A percentile compares a stretch with the other conserved stretches of the same genome.
phyloP scores from a whole-genome alignment of 2,888 invertebrate species.

The Phortica okadai region DNA sequence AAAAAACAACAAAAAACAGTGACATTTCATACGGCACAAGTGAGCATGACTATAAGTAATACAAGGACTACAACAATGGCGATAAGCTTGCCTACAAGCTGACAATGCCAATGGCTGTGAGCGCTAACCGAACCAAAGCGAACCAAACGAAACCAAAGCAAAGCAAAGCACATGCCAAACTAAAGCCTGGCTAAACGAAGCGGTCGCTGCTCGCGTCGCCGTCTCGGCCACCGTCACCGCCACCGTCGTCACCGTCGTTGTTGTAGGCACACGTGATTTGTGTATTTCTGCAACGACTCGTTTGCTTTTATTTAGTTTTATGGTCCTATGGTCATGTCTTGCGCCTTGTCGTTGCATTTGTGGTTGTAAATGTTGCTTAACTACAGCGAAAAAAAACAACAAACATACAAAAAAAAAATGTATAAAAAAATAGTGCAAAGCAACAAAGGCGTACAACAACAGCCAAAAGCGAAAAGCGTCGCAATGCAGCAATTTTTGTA shows the following conservation, averaged over 20 bases:
- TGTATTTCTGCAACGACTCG: conserved; percentile 48
- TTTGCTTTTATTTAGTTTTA: conserved; percentile 35
- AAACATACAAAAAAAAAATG: conserved; percentile 4
- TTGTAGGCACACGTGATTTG: conserved; percentile 52
- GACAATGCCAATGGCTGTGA: not conserved
- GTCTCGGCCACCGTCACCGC: not conserved
- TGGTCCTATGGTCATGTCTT: not conserved
- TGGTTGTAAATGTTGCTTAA: not conserved
- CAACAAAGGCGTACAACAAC: conserved; percentile 46
- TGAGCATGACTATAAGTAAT: conserved; percentile 14
- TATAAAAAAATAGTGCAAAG: not conserved
- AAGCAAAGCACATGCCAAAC: not conserved
- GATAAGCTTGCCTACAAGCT: conserved; percentile 9
- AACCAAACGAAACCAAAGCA: not conserved
- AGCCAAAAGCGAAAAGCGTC: conserved; percentile 56
- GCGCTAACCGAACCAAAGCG: not conserved
- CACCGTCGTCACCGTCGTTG: not conserved
- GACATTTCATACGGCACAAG: not conserved
- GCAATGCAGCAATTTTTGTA: conserved; percentile 67
- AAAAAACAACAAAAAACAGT: not conserved
- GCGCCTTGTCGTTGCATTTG: not conserved
- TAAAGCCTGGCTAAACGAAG: conserved; percentile 1
- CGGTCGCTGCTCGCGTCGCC: not conserved
- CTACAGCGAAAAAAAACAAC: not conserved
- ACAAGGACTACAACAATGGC: conserved; percentile 3